These are phyloP conservation scores for Pseudococcus jackbeardsleyi DNA, from an alignment of 2,888 invertebrate genomes.

Conservation along the genomic window DNA sequence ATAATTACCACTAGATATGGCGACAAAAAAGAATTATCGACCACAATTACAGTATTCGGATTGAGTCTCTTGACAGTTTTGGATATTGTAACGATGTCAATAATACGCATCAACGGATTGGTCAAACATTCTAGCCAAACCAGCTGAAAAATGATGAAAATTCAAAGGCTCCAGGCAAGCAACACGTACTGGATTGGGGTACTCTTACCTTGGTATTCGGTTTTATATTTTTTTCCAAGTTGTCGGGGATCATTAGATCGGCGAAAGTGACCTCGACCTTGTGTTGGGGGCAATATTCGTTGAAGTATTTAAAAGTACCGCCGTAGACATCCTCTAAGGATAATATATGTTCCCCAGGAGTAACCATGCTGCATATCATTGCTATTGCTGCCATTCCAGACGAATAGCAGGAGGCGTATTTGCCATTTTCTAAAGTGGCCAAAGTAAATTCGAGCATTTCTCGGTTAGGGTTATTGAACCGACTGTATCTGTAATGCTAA, in stretches of 20 bases:
- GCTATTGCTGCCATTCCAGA: constrained; percentile 65
- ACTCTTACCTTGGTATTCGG: constrained; percentile 85
- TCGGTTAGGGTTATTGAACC: constrained; percentile 66
- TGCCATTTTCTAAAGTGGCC: constrained; percentile 63
- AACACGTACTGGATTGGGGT: neutral
- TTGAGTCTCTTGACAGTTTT: constrained; percentile 74
- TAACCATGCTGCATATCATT: constrained; percentile 56
- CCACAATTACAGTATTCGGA: constrained; percentile 78
- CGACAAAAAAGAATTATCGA: constrained; percentile 95
- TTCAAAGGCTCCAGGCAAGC: neutral
- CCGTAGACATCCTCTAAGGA: constrained; percentile 93
- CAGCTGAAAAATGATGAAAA: constrained; percentile 73
- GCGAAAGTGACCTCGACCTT: constrained; percentile 84
- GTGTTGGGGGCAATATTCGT: constrained; percentile 76
- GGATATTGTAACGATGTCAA: constrained; percentile 83
- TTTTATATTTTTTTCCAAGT: constrained; percentile 79
- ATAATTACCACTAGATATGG: constrained; percentile 76
- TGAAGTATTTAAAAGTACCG: constrained; percentile 84
- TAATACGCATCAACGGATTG: constrained; percentile 91
- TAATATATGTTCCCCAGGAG: constrained; percentile 65
- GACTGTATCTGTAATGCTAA: constrained; percentile 63
- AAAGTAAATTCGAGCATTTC: constrained; percentile 66
- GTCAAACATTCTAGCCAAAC: constrained; percentile 97
- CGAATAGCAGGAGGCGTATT: constrained; percentile 60
- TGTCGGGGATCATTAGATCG: constrained; percentile 80